Evolutionary conservation across 2,113 vertebrate species (phyloP).

Genomic region (Erythrolamprus reginae): DNA sequence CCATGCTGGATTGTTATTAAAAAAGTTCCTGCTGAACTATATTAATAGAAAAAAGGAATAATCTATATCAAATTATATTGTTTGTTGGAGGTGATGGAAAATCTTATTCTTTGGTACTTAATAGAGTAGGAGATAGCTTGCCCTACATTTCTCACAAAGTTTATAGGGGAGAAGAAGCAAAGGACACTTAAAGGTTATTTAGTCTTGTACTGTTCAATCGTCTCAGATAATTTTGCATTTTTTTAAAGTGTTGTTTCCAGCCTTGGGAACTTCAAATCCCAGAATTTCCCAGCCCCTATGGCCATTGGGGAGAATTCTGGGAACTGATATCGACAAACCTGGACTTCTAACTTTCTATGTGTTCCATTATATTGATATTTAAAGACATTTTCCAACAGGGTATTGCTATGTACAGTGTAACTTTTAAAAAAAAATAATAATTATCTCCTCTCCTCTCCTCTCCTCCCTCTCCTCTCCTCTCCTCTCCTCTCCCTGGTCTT

Average conservation of each 20-base stretch:
- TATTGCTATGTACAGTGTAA: not conserved
- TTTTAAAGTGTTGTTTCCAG: not conserved
- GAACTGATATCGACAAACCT: not conserved
- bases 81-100: not conserved
- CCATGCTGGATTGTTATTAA: not conserved
- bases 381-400: not conserved
- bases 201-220: not conserved
- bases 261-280: not conserved
- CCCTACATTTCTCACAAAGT: not conserved
- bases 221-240: not conserved
- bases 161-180: not conserved
- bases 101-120: not conserved
- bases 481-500: not conserved
- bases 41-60: not conserved
- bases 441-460: no score
- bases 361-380: not conserved
- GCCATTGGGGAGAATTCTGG: not conserved
- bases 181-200: not conserved
- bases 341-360: not conserved
- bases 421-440: not conserved
- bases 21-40: not conserved
- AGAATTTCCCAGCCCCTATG: not conserved
- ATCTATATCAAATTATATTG: not conserved
- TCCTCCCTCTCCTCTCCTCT: no score
- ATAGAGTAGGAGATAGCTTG: not conserved